Percentiles rank a stretch among this genome's conserved stretches.
Evolutionary conservation across 2,797 vertebrate species (phyloP).

Genomic region (Selene dorsalis): DNA sequence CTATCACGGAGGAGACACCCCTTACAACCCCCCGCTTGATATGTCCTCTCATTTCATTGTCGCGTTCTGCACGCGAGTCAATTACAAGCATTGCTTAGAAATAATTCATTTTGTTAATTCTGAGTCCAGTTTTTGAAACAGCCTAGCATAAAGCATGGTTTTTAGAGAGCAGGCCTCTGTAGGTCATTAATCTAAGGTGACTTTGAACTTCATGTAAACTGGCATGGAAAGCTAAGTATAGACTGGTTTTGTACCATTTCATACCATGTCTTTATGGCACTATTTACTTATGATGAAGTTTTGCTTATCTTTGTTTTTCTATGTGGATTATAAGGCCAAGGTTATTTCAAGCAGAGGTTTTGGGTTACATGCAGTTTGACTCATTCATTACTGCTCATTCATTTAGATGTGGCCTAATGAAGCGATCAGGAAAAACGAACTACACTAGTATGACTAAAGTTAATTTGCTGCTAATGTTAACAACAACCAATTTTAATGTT

Average conservation of each 20-base stretch:
- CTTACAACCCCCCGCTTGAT: conserved; percentile 45
- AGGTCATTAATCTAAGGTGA: conserved; percentile 73
- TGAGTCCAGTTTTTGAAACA: conserved; percentile 10
- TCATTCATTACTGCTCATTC: conserved; percentile 39
- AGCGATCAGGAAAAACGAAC: neutral
- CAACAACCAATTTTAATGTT: neutral
- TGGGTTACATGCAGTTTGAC: conserved; percentile 40
- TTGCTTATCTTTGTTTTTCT: conserved; percentile 55
- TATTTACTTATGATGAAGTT: conserved; percentile 62
- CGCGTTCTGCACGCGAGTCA: conserved; percentile 30
- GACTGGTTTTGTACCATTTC: conserved; percentile 52
- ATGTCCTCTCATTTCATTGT: conserved; percentile 48
- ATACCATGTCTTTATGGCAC: conserved; percentile 60
- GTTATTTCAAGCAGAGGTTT: conserved; percentile 61
- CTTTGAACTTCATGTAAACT: conserved; percentile 73
- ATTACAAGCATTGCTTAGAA: conserved; percentile 27
- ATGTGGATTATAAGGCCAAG: conserved; percentile 46
- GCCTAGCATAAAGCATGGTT: conserved; percentile 17
- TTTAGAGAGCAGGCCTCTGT: conserved; percentile 53
- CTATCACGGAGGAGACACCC: conserved; percentile 37
- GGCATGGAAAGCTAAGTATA: conserved; percentile 73
- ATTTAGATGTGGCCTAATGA: conserved; percentile 29
- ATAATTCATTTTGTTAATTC: neutral
- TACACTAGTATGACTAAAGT: conserved; percentile 5
- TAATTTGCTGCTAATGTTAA: neutral